phyloP scores from a whole-genome alignment of 1,140 invertebrate genomes.

The Meloidogyne chitwoodi region DNA sequence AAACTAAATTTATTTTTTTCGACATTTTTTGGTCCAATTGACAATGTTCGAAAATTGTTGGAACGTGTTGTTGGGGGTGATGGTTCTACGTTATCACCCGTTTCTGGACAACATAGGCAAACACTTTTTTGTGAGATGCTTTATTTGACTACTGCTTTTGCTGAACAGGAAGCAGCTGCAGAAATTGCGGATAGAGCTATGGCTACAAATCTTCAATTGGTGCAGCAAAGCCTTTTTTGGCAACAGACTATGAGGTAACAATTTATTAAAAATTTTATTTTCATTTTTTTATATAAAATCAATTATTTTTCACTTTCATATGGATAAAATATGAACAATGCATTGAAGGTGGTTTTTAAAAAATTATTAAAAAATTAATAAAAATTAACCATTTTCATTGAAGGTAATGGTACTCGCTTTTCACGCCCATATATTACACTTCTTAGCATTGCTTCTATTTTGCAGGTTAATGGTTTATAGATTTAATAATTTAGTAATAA shows the following conservation, averaged over 20 bases:
- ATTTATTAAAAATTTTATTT: neutral
- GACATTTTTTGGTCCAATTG: slow-evolving; percentile 35
- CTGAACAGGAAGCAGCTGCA: slow-evolving; percentile 12
- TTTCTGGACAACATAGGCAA: slow-evolving; percentile 10
- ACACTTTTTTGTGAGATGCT: slow-evolving; percentile 47
- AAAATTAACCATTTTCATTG: no score
- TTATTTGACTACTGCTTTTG: slow-evolving; percentile 33
- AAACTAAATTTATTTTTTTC: neutral
- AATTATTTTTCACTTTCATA: slow-evolving; percentile 22
- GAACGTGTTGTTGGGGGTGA: slow-evolving; percentile 14
- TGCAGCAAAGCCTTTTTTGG: slow-evolving; percentile 29
- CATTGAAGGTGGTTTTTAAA: slow-evolving; percentile 16
- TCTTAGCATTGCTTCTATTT: slow-evolving; percentile 33
- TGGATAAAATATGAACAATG: slow-evolving; percentile 47
- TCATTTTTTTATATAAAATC: no score
- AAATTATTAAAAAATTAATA: no score
- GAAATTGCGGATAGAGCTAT: neutral
- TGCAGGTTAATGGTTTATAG: slow-evolving; percentile 20
- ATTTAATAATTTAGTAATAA: neutral
- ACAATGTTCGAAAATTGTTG: slow-evolving; percentile 40
- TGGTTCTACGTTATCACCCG: neutral
- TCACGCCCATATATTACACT: slow-evolving; percentile 44
- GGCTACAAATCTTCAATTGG: neutral
- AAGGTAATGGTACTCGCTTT: slow-evolving; percentile 50
- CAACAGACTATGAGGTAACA: slow-evolving; percentile 27